phyloP scores from a whole-genome alignment of 2,797 vertebrate species.

The Enteromius afrohamiltoni region DNA sequence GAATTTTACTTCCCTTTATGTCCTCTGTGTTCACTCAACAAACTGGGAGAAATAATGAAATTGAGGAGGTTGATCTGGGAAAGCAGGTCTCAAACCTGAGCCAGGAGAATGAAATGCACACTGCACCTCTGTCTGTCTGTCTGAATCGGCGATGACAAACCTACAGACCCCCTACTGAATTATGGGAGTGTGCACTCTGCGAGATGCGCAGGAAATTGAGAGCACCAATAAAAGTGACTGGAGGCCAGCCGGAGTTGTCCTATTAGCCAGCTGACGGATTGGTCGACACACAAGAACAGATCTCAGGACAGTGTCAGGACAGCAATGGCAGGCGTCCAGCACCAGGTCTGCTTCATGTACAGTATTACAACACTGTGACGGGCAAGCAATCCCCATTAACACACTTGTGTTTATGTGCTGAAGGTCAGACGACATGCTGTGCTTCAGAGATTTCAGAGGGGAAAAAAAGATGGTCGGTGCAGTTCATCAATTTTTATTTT shows the following conservation, averaged over 20 bases:
- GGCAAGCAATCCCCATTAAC: constrained; percentile 50
- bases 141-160: neutral
- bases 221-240: constrained; percentile 45
- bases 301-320: constrained; percentile 42
- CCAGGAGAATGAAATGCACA: constrained; percentile 30
- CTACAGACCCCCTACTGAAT: constrained; percentile 17
- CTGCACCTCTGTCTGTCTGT: neutral
- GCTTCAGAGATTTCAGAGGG: constrained; percentile 74
- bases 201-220: constrained; percentile 43
- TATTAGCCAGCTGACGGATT: constrained; percentile 32
- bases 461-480: neutral
- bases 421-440: constrained; percentile 47
- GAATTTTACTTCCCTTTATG: constrained; percentile 16
- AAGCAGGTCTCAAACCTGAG: constrained; percentile 11
- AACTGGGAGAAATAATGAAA: constrained; percentile 40
- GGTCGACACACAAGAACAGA: constrained; percentile 18
- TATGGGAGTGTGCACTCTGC: neutral
- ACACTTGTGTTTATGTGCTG: constrained; percentile 59
- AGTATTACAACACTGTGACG: constrained; percentile 39
- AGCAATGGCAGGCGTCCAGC: constrained; percentile 29
- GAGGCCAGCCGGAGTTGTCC: constrained; percentile 36
- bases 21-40: constrained; percentile 26
- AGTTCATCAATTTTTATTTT: neutral
- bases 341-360: constrained; percentile 40
- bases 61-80: constrained; percentile 34